Evolutionary conservation across 1,140 invertebrate genomes (phyloP).

Genomic region (Zaprionus lachaisei): DNA sequence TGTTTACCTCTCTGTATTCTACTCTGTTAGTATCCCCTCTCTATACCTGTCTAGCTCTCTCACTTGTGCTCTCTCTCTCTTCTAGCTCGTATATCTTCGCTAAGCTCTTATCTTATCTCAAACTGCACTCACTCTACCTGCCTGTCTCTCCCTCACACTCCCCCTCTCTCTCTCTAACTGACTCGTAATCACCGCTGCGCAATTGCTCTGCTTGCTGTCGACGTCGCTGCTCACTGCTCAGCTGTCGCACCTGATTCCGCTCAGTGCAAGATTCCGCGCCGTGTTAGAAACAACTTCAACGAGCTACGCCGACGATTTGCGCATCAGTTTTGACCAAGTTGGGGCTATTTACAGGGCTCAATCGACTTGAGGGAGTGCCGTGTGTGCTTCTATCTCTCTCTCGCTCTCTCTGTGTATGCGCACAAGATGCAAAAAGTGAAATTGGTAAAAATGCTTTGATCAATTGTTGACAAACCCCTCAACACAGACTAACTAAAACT

Average conservation of each 20-base stretch:
- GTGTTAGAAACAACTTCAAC: slow-evolving; percentile 16
- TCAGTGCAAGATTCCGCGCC: slow-evolving; percentile 20
- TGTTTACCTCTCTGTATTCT: not conserved
- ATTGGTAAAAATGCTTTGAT: slow-evolving; percentile 65
- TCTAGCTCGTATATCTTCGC: not conserved
- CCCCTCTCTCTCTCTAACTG: not conserved
- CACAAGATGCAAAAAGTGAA: slow-evolving; percentile 68
- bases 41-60: not conserved
- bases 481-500: not conserved
- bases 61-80: not conserved
- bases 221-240: not conserved
- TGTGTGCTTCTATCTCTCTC: not conserved
- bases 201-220: slow-evolving; percentile 1
- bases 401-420: not conserved
- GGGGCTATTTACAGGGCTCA: slow-evolving; percentile 14
- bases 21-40: not conserved
- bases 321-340: slow-evolving; percentile 18
- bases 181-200: slow-evolving; percentile 3
- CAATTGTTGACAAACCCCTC: slow-evolving; percentile 42
- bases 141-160: not conserved
- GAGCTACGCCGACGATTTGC: slow-evolving; percentile 7
- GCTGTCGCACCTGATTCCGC: slow-evolving; percentile 1
- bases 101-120: slow-evolving; percentile 21
- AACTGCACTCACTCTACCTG: not conserved
- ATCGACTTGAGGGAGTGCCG: slow-evolving; percentile 21